These are phyloP conservation scores for Chaetogeoica ovagalla DNA, from an alignment of 2,888 invertebrate species.

Conservation along the genomic window DNA sequence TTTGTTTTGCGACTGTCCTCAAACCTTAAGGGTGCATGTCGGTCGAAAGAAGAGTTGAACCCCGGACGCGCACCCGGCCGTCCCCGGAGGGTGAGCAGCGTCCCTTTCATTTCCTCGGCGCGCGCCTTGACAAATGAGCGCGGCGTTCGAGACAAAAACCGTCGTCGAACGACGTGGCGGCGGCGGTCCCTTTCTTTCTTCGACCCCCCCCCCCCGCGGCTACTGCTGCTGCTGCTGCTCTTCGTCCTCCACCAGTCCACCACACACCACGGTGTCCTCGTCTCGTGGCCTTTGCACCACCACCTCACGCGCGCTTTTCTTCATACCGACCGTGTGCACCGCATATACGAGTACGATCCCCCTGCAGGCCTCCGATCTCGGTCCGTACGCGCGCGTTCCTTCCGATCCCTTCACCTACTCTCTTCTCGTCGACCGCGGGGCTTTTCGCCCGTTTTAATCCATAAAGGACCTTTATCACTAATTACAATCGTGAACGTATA, in stretches of 20 bases:
- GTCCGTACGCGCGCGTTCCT: background rate
- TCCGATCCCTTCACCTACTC: constrained; percentile 9
- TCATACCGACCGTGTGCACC: constrained; percentile 12
- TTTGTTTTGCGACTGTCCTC: constrained; percentile 38
- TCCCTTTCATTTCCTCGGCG: constrained; percentile 37
- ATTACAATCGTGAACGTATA: constrained; percentile 41
- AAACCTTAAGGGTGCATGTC: constrained; percentile 53
- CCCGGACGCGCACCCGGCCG: background rate
- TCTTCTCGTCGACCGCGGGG: background rate
- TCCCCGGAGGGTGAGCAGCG: background rate
- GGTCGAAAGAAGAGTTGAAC: constrained; percentile 52
- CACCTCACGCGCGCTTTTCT: constrained; percentile 43
- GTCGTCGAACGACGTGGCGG: constrained; percentile 43
- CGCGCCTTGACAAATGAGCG: constrained; percentile 52
- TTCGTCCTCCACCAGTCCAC: background rate
- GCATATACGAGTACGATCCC: constrained; percentile 18
- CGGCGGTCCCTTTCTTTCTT: constrained; percentile 9
- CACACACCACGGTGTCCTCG: background rate
- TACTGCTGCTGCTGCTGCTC: no score
- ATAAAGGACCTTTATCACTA: constrained; percentile 52
- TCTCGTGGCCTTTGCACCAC: background rate
- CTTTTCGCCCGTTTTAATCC: constrained; percentile 47
- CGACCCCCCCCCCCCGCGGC: no score
- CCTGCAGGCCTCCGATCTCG: background rate
- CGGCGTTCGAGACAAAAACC: constrained; percentile 53